These are phyloP conservation scores for Tetrao urogallus DNA, from an alignment of 2,113 vertebrate species.

Conservation along the genomic window DNA sequence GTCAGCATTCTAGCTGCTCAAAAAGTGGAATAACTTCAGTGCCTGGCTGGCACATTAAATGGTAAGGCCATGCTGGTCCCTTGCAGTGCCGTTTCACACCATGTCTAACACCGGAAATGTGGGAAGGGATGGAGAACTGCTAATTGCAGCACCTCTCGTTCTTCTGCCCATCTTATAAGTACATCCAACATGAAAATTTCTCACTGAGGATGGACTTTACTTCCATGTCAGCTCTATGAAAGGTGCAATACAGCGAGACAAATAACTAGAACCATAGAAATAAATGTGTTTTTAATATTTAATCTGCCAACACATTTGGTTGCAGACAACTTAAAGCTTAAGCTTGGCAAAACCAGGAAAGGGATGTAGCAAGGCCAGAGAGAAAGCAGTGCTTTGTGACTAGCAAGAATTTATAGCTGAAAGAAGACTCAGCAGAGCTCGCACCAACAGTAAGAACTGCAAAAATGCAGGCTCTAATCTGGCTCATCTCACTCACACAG, in stretches of 20 bases:
- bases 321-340: neutral
- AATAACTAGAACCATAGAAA: neutral
- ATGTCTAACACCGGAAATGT: neutral
- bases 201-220: neutral
- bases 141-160: neutral
- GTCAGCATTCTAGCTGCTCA: neutral
- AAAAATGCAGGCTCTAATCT: neutral
- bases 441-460: neutral
- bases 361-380: neutral
- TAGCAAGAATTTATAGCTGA: neutral
- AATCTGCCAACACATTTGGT: neutral
- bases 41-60: neutral
- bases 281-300: conserved; percentile 1
- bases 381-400: neutral
- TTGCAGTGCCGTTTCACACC: neutral
- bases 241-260: neutral
- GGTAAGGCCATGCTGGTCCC: neutral
- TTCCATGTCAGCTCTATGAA: neutral
- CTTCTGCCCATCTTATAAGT: neutral
- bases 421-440: neutral
- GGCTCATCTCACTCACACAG: neutral
- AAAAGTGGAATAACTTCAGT: neutral
- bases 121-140: neutral
- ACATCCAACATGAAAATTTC: neutral
- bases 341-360: neutral